Evolutionary conservation across 2,797 vertebrate species (phyloP), one percentile per base, ranked within the genome.

Genomic region (Myripristis jacobus): DNA sequence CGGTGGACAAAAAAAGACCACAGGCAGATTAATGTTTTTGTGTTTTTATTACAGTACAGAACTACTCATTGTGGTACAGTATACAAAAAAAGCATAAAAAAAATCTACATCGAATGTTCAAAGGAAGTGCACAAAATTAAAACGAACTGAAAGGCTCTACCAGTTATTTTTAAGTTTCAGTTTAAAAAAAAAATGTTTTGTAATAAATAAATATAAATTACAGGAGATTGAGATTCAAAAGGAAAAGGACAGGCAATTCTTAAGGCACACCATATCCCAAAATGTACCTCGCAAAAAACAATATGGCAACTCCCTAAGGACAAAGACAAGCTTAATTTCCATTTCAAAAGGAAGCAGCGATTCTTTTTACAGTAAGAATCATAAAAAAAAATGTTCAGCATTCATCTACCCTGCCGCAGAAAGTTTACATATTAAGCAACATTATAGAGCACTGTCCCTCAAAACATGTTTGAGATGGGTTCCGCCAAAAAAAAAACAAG

Each of bases 181-280:
- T 90, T 78, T 81, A 86, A 89, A 79, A 90, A 84, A 64, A 87
- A 87, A 88, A 67, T 63, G 83, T 76, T 88, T 86, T 84, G 91
- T 89, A 94, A 95, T 94, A 95, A 94, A 94, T 94, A 93, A 92
- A 87, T 92, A 94, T 94, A 94, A 95, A 94, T 94, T 94, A 94
- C 83, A 85, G 67, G 83, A 89, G 73, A 90, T 64, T 55, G 25
- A 66, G 27, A 44, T 88, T 82, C 80, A 88, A 84, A 68, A 81
- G 81, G 77, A 88, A 90, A 92, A 91, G 71, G 53, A 86, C 81
- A 89, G 84, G 81, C 80, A 80, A 92, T 90, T 89, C 81, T 87
- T 93, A 91, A 94, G 92, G 91, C 92, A 92, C 92, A 92, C 87
- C 58, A 81, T 61, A 91, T 84, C 86, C 73, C 78, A 87, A 87